phyloP scores from a whole-genome alignment of 2,113 vertebrate genomes.

The Benitochromis conjunctus region DNA sequence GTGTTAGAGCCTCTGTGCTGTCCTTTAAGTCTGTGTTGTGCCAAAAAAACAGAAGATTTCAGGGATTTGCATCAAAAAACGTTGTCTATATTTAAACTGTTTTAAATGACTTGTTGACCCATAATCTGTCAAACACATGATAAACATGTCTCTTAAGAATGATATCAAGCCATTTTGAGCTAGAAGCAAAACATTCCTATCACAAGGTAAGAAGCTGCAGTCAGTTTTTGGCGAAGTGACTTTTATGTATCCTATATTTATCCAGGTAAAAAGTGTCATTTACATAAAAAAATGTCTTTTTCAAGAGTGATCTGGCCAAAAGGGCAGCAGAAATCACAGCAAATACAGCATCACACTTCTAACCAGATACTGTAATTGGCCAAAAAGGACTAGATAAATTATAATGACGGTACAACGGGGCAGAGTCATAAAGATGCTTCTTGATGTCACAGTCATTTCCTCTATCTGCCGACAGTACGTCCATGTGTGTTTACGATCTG shows the following conservation, averaged over 20 bases:
- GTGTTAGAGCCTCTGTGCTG: not conserved
- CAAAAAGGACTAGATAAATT: too few species aligned
- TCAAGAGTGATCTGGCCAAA: not conserved
- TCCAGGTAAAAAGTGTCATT: not conserved
- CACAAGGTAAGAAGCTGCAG: not conserved
- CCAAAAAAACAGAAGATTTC: not conserved
- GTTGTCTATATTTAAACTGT: not conserved
- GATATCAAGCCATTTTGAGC: not conserved
- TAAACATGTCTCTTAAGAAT: not conserved
- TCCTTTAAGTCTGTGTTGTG: not conserved
- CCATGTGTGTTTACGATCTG: not conserved
- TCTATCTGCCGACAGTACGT: not conserved
- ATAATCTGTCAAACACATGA: not conserved
- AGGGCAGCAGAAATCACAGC: too few species aligned
- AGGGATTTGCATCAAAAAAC: not conserved
- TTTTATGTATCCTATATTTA: not conserved
- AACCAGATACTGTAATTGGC: too few species aligned
- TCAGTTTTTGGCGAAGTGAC: not conserved
- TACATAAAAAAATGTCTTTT: accelerated
- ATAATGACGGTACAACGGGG: too few species aligned
- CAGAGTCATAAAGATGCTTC: not conserved
- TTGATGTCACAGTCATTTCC: not conserved
- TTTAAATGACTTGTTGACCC: not conserved
- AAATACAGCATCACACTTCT: too few species aligned
- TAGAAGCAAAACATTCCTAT: not conserved